These are phyloP conservation scores for Engraulis encrasicolus DNA, from an alignment of 2,113 vertebrate species.

Conservation along the genomic window DNA sequence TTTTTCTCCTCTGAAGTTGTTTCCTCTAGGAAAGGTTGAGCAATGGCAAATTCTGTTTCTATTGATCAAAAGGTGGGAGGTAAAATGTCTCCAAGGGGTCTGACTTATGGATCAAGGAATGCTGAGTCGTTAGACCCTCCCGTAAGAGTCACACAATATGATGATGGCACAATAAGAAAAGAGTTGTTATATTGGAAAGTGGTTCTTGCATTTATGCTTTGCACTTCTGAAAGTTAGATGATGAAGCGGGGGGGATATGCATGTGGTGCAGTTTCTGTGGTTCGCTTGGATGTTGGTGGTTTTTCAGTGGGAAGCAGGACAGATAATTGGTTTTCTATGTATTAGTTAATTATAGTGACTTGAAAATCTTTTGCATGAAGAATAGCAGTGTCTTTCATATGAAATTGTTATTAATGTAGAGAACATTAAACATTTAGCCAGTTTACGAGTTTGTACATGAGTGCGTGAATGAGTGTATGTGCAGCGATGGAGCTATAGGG, in stretches of 20 bases:
- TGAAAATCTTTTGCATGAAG: no score
- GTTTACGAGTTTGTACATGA: no score
- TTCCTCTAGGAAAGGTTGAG: conserved; percentile 1
- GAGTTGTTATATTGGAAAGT: background rate
- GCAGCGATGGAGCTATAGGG: no score
- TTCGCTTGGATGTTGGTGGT: background rate
- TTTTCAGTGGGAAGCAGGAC: background rate
- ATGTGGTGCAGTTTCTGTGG: background rate
- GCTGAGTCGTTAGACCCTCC: background rate
- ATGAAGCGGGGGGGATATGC: background rate
- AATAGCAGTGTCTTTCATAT: no score
- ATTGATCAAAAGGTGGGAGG: conserved; percentile 11
- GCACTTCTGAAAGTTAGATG: background rate
- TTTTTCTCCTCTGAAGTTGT: background rate
- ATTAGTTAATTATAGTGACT: background rate
- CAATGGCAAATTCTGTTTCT: background rate
- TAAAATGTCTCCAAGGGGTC: background rate
- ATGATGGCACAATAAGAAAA: background rate
- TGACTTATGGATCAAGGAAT: background rate
- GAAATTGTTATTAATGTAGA: no score
- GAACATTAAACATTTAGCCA: no score
- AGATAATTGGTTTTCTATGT: background rate
- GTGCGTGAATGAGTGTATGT: no score
- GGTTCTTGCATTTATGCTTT: background rate
- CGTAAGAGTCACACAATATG: background rate